A percentile compares a stretch with the other conserved stretches of the same genome.
Evolutionary conservation across 2,888 invertebrate genomes (phyloP).

Genomic region (Ceratothoa steindachneri): DNA sequence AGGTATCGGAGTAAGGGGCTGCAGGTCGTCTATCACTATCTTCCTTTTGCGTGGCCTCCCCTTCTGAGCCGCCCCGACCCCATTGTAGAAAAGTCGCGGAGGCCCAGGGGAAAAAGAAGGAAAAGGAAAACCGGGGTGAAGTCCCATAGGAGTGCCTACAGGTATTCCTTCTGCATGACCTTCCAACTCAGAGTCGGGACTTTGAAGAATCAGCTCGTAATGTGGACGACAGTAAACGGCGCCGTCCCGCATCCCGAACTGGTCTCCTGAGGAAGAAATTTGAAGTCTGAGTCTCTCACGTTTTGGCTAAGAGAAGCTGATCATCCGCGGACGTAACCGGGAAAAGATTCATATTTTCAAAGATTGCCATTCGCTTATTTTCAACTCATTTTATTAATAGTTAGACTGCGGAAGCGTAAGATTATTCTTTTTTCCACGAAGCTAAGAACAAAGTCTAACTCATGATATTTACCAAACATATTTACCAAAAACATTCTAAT

Average conservation of each 20-base stretch:
- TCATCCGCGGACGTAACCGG: neutral
- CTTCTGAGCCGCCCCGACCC: constrained; percentile 70
- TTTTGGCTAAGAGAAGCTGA: neutral
- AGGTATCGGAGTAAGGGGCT: constrained; percentile 35
- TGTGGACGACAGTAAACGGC: constrained; percentile 67
- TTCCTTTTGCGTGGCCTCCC: constrained; percentile 77
- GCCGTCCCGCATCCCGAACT: constrained; percentile 81
- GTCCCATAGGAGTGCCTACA: constrained; percentile 16
- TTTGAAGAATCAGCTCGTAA: constrained; percentile 59
- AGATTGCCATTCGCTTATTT: too few relatives aligned
- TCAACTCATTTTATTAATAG: too few relatives aligned
- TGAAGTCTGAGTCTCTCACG: neutral
- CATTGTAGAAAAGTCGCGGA: constrained; percentile 58
- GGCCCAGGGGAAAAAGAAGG: constrained; percentile 33
- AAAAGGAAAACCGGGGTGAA: constrained; percentile 27
- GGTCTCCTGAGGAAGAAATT: constrained; percentile 65
- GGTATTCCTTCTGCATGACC: neutral
- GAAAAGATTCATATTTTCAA: neutral
- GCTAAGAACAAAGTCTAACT: too few relatives aligned
- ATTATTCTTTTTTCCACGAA: too few relatives aligned
- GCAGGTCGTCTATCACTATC: constrained; percentile 46
- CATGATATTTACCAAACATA: too few relatives aligned
- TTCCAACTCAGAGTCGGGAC: constrained; percentile 35
- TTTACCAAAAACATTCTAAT: too few relatives aligned
- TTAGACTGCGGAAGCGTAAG: too few relatives aligned